Percentiles rank a stretch among this genome's conserved stretches.
These are phyloP conservation scores for Maniola jurtina DNA, from an alignment of 1,140 invertebrate species.

Conservation along the genomic window DNA sequence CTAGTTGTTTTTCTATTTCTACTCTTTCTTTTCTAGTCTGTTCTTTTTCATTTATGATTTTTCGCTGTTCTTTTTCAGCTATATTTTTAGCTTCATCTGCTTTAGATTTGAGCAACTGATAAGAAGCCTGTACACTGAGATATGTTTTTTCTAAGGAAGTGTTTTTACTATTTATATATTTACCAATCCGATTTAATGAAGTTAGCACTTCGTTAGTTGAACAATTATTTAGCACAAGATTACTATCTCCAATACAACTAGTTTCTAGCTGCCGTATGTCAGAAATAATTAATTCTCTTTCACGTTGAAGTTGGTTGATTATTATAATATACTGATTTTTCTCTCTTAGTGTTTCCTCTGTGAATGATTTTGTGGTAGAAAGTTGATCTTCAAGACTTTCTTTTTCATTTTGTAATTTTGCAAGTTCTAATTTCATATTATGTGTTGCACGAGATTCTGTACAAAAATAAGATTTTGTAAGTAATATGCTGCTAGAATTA, in stretches of 20 bases:
- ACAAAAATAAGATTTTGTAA: slow-evolving; percentile 18
- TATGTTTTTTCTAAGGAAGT: slow-evolving; percentile 54
- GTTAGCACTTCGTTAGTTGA: slow-evolving; percentile 45
- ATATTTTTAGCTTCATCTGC: slow-evolving; percentile 64
- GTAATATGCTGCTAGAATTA: not conserved
- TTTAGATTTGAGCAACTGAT: slow-evolving; percentile 59
- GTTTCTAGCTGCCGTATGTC: slow-evolving; percentile 62
- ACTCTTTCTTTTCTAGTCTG: slow-evolving; percentile 48
- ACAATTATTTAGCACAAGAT: slow-evolving; percentile 43
- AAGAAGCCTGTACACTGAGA: slow-evolving; percentile 61
- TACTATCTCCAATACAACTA: slow-evolving; percentile 51
- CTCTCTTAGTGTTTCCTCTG: slow-evolving; percentile 40
- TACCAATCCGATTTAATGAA: slow-evolving; percentile 50
- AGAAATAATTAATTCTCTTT: slow-evolving; percentile 51
- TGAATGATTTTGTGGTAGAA: slow-evolving; percentile 42
- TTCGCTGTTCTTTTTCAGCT: slow-evolving; percentile 64
- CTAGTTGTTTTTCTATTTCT: slow-evolving; percentile 48
- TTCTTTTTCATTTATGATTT: slow-evolving; percentile 63
- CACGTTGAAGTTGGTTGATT: slow-evolving; percentile 48
- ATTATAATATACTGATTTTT: slow-evolving; percentile 40
- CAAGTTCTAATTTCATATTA: slow-evolving; percentile 63
- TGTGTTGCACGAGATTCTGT: slow-evolving; percentile 66
- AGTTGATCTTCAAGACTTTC: slow-evolving; percentile 47
- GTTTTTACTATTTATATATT: slow-evolving; percentile 45
- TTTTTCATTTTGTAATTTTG: slow-evolving; percentile 51